phyloP scores from a whole-genome alignment of 2,113 vertebrate species.

The Oxygymnocypris stewartii region DNA sequence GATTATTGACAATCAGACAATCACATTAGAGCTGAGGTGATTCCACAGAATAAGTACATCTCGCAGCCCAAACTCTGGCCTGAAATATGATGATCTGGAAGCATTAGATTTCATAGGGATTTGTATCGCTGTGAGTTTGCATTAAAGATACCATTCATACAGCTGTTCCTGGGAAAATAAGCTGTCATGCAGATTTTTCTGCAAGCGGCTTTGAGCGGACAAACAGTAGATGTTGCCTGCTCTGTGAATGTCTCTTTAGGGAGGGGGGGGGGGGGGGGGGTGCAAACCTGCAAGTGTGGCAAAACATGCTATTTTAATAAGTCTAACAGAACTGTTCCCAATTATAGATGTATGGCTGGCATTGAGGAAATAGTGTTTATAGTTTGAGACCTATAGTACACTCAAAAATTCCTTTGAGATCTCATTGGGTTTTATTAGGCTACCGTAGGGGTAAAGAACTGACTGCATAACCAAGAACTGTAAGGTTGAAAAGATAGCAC shows the following conservation, averaged over 20 bases:
- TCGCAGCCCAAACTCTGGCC: neutral
- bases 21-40: neutral
- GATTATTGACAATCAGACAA: slow-evolving; percentile 3
- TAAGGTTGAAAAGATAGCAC: neutral
- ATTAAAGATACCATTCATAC: slow-evolving; percentile 40
- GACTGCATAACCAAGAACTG: neutral
- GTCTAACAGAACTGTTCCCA: neutral
- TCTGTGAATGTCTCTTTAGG: neutral
- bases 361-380: slow-evolving; percentile 15
- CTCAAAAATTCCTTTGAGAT: neutral
- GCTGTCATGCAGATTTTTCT: slow-evolving; percentile 42
- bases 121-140: slow-evolving; percentile 38
- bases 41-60: slow-evolving; percentile 14
- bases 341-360: neutral
- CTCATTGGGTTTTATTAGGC: slow-evolving; percentile 33
- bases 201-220: slow-evolving; percentile 31
- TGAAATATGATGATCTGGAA: slow-evolving; percentile 31
- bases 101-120: slow-evolving; percentile 42
- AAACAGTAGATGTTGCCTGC: slow-evolving; percentile 14
- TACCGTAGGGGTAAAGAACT: neutral
- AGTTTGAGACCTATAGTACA: neutral
- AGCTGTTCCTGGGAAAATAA: slow-evolving; percentile 36
- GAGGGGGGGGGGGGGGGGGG: too few relatives aligned
- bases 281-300: neutral
- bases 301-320: slow-evolving; percentile 8